Percentiles rank a stretch among this genome's conserved stretches.
These are phyloP conservation scores for Galemys pyrenaicus DNA, from an alignment of 2,113 vertebrate genomes.

Conservation along the genomic window DNA sequence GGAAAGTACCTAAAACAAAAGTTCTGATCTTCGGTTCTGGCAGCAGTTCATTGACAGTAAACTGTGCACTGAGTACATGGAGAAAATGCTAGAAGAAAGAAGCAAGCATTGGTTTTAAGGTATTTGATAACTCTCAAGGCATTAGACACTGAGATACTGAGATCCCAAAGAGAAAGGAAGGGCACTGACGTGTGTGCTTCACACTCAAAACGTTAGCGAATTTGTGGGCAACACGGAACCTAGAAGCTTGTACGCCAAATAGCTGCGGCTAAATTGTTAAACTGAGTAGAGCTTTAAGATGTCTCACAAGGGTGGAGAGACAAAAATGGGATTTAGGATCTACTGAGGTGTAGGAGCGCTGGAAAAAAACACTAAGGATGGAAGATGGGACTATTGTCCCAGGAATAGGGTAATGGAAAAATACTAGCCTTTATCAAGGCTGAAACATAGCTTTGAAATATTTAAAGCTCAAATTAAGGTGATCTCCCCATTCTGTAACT, in stretches of 20 bases:
- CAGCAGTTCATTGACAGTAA: background rate
- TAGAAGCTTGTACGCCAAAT: background rate
- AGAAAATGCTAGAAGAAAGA: background rate
- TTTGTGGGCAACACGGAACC: background rate
- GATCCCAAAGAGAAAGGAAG: background rate
- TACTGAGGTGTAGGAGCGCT: background rate
- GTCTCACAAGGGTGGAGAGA: background rate
- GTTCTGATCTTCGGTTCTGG: background rate
- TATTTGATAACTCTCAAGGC: background rate
- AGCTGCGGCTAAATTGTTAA: background rate
- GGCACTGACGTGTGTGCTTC: background rate
- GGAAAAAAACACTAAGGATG: background rate
- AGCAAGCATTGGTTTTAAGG: background rate
- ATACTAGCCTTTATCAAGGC: background rate
- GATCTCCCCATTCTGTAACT: background rate
- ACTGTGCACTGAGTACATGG: background rate
- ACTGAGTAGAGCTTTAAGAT: background rate
- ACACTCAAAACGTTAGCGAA: background rate
- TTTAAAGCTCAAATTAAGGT: background rate
- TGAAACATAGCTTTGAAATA: background rate
- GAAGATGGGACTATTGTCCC: background rate
- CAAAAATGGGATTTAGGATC: background rate
- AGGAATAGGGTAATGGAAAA: background rate
- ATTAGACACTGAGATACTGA: background rate
- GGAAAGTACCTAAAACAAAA: background rate